Base-by-base conservation (phyloP, 2,888 invertebrate genomes). In the Hecatera dysodea region DNA sequence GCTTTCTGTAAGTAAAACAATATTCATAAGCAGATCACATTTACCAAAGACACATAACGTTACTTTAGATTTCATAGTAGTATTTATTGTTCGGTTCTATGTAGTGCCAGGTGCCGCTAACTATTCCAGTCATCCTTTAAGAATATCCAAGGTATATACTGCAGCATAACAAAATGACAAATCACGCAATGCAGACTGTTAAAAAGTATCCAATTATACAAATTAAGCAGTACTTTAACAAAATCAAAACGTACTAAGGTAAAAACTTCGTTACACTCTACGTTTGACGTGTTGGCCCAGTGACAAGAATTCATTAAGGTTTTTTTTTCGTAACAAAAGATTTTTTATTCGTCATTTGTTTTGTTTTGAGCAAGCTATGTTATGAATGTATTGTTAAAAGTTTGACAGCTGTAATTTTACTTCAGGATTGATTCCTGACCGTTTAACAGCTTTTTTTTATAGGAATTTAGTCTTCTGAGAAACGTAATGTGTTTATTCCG, bases 221-320 rank as follows among this genome's bases (percentile, higher is more conserved):
- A 83, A 87, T 86, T 77, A 77, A 62, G 59, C 36, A 60, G 48
- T 76, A 65, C 61, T 80, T 79, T 78, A 80, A 80, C 64, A 68
- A 71, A 82, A 85, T 79, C 78, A 79, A 79, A 84, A 72, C 68
- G 69, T 72, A 80, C 72, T 60, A 66, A 78, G 65, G 62, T 70
- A 76, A 76, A 77, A 83, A 80, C 71, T 75, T 71, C 27, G 65
- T 29, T 71, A 71, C 79, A 69, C 50, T 82, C 72, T 50, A 55
- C 63, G 66, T 68, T 68, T 80, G 83, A 84, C 79, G 80, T 72
- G 80, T 85, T 89, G 87, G 88, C 88, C 57, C 78, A 15, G 72
- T 84, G 88, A 84, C 89, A 89, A 88, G 67, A 86, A 87, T 82
- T 84, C 80, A 84, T 86, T 87, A 85, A 79, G 70, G 61, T 63